These are phyloP conservation scores for Marcusenius ussheri DNA, from an alignment of 2,113 vertebrate genomes.

Conservation along the genomic window DNA sequence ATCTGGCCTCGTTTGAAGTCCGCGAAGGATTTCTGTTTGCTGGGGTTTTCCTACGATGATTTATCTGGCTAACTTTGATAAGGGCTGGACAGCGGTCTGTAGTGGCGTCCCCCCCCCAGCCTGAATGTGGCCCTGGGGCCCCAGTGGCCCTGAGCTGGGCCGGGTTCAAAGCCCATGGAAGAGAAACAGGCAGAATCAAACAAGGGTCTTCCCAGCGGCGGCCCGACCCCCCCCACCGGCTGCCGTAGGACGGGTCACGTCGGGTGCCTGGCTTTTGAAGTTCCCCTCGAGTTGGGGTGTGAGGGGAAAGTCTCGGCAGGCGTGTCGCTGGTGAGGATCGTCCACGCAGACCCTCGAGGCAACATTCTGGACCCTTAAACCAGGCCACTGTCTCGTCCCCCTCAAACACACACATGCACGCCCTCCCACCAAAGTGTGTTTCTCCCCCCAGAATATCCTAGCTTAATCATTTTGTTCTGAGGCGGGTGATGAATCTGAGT, in stretches of 20 bases:
- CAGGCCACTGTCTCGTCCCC: slow-evolving; percentile 28
- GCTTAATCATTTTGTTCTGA: background rate
- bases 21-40: slow-evolving; percentile 71
- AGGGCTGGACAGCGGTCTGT: background rate
- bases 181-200: slow-evolving; percentile 48
- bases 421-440: background rate
- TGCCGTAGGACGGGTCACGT: slow-evolving; percentile 44
- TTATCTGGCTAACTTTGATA: slow-evolving; percentile 22
- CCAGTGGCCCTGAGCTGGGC: background rate
- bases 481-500: background rate
- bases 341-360: background rate
- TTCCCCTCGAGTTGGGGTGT: background rate
- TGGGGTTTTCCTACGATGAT: slow-evolving; percentile 38
- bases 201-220: slow-evolving; percentile 33
- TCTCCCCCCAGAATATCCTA: background rate
- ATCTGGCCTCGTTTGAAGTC: slow-evolving; percentile 75
- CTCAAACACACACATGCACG: slow-evolving; percentile 34
- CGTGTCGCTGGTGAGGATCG: background rate
- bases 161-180: slow-evolving; percentile 49
- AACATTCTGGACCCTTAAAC: background rate
- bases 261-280: slow-evolving; percentile 47
- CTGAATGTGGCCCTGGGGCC: background rate
- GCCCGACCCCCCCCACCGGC: slow-evolving; percentile 46
- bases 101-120: background rate
- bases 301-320: background rate